Percentiles rank a stretch among this genome's conserved stretches.
These are phyloP conservation scores for Caranx melampygus DNA, from an alignment of 2,113 vertebrate species.

Conservation along the genomic window DNA sequence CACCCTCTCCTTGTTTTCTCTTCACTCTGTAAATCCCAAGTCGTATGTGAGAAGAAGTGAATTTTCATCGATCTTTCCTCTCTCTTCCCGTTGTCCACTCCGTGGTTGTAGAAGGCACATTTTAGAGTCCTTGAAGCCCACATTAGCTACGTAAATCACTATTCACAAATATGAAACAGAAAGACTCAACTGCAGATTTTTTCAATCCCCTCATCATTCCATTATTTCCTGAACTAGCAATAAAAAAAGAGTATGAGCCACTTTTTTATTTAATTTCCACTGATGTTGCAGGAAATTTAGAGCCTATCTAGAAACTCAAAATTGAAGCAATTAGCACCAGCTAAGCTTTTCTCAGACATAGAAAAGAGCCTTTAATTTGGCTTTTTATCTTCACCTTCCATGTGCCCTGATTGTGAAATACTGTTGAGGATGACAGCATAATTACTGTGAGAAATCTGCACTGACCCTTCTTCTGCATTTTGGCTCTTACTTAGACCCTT, in stretches of 20 bases:
- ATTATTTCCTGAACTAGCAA: constrained; percentile 18
- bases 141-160: background rate
- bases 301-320: background rate
- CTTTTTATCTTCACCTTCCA: background rate
- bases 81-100: background rate
- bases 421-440: background rate
- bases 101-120: background rate
- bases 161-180: constrained; percentile 15
- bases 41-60: background rate
- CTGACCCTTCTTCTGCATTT: background rate
- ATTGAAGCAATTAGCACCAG: constrained; percentile 4
- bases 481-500: background rate
- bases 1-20: too few relatives aligned
- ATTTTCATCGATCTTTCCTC: background rate
- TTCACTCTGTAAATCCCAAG: background rate
- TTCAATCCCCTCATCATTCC: constrained; percentile 13
- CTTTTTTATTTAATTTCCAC: background rate
- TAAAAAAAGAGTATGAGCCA: background rate
- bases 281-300: background rate
- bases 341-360: constrained; percentile 7
- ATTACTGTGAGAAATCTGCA: constrained; percentile 4
- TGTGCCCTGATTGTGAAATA: constrained; percentile 4
- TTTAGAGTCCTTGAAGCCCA: background rate
- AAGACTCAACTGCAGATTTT: background rate
- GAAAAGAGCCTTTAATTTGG: background rate